Percentiles rank a stretch among this genome's conserved stretches.
Evolutionary conservation across 2,888 invertebrate genomes (phyloP).

Genomic region (Yponomeuta cagnagella): DNA sequence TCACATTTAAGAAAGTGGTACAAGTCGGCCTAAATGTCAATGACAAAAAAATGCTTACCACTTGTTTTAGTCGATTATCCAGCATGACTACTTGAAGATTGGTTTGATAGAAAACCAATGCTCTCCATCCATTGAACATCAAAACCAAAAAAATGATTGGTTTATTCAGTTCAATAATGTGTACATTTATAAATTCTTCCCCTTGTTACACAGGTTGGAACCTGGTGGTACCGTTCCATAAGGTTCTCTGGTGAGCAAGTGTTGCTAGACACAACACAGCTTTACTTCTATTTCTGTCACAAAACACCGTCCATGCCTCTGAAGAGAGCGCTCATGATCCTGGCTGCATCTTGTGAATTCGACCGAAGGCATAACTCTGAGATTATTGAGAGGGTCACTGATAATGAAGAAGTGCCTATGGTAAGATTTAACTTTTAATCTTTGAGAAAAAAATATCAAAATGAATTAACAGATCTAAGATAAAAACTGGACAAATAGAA

Average conservation of each 20-base stretch:
- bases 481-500: too few species aligned
- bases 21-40: neutral
- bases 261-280: slow-evolving; percentile 95
- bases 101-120: too few species aligned
- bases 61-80: too few species aligned
- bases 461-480: too few species aligned
- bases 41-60: too few species aligned
- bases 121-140: too few species aligned
- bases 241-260: slow-evolving; percentile 98
- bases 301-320: slow-evolving; percentile 97
- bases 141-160: too few species aligned
- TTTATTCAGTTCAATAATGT: too few species aligned
- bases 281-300: slow-evolving; percentile 97
- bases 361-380: slow-evolving; percentile 95
- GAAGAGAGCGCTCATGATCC: slow-evolving; percentile 96
- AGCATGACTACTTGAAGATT: too few species aligned
- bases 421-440: slow-evolving; percentile 62
- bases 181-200: too few species aligned
- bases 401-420: slow-evolving; percentile 95
- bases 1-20: too few species aligned
- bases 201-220: slow-evolving; percentile 79
- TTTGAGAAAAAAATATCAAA: too few species aligned
- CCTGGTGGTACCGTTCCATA: slow-evolving; percentile 99
- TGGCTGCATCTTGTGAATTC: slow-evolving; percentile 98
- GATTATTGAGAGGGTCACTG: slow-evolving; percentile 92